phyloP scores from a whole-genome alignment of 2,888 invertebrate species.

The Zygothrica quintamaculata region DNA sequence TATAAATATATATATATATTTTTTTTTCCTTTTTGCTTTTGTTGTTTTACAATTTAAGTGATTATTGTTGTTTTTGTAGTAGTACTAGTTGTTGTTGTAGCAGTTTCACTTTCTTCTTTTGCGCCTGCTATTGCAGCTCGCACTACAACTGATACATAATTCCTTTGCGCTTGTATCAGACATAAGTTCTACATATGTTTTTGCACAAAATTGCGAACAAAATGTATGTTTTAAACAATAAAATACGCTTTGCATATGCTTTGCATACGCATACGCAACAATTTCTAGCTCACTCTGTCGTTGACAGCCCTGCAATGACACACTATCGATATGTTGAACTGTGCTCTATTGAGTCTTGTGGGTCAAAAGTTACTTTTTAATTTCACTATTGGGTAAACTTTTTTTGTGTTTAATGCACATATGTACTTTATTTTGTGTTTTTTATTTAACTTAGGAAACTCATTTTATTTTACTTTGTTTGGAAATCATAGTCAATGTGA shows the following conservation, averaged over 20 bases:
- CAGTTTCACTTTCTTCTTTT: constrained; percentile 76
- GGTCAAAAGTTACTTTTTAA: background rate
- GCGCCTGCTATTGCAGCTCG: constrained; percentile 67
- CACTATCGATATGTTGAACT: constrained; percentile 27
- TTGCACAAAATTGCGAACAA: constrained; percentile 59
- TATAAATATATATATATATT: constrained; percentile 38
- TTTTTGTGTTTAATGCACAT: constrained; percentile 1
- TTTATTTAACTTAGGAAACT: background rate
- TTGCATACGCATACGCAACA: constrained; percentile 60
- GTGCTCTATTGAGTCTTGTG: background rate
- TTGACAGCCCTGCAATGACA: constrained; percentile 30
- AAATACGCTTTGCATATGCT: constrained; percentile 61
- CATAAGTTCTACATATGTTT: constrained; percentile 83
- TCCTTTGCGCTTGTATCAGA: constrained; percentile 70
- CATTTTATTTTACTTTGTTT: background rate
- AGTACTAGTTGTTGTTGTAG: constrained; percentile 45
- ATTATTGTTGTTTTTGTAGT: constrained; percentile 39
- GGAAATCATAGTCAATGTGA: constrained; percentile 21
- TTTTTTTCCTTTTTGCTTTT: constrained; percentile 44
- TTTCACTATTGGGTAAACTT: background rate
- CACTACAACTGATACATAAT: constrained; percentile 71
- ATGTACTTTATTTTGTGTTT: background rate
- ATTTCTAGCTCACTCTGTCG: constrained; percentile 33
- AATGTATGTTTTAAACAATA: constrained; percentile 52
- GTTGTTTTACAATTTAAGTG: constrained; percentile 38